Evolutionary conservation across 2,113 vertebrate genomes (phyloP), one percentile per base, ranked within the genome.

Genomic region (Spilogale gracilis): DNA sequence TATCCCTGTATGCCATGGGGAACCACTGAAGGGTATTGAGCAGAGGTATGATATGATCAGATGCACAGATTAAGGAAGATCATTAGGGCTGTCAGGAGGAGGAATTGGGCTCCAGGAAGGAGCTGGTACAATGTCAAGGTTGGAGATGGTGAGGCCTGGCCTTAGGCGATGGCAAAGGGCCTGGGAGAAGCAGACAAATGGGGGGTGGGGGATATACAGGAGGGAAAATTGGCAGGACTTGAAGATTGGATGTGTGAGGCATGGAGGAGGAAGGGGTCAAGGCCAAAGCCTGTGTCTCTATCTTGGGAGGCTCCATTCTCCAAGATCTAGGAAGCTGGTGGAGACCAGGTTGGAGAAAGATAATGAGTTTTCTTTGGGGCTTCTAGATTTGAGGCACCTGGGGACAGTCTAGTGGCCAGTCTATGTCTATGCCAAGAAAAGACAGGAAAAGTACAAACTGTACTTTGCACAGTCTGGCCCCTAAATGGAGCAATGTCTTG

Each of bases 401-500:
- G 9, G n/a, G 43, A 48, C 56, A 71, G 4, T 21, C 61, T 65
- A 25, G 58, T 0, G 18, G 30, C 82, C 38, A 38, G 17, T 30
- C 73, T 56, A 27, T 25, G 38, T 32, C 18, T 23, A 11, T 0
- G 0, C 30, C 6, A 50, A 32, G 13, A 6, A 43, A 14, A 6
- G 58, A 18, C 65, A 63, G 81, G 27, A 79, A 13, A 74, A 65
- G 54, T 63, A 73, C 20, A 88, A 9, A 60, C 8, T 3, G 6
- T 3, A 8, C 48, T 67, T 16, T 10, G 25, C 14, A 2, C 2
- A 17, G 60, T 52, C 71, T 12, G 23, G 13, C 17, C 25, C 63
- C n/a, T 7, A 38, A 14, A 3, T 9, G n/a, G n/a, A 60, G 65
- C 18, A 16, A 80, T 30, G 30, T 32, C 21, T 23, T 74, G 50